These are phyloP conservation scores for Lophotriccus pileatus DNA, from an alignment of 2,797 vertebrate species.

Conservation along the genomic window DNA sequence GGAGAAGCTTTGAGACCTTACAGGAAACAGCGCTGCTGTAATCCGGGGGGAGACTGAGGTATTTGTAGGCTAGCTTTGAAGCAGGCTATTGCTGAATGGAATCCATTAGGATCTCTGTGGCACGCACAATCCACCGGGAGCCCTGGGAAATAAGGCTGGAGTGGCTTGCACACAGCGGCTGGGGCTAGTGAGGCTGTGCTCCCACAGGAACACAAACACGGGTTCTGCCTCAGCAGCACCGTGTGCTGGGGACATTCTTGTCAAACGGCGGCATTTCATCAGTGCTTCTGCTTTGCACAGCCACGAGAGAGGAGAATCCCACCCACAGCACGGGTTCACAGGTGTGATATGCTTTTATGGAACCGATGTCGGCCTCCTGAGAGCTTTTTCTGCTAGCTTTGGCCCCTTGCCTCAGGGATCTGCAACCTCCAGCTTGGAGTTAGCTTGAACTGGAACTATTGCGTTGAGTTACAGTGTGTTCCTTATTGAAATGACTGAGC, in stretches of 20 bases:
- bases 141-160: background rate
- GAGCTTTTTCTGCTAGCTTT: background rate
- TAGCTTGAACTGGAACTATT: background rate
- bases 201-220: background rate
- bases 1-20: background rate
- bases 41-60: background rate
- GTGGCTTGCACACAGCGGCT: rapidly evolving
- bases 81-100: background rate
- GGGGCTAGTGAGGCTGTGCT: rapidly evolving
- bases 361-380: background rate
- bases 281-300: background rate
- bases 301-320: rapidly evolving
- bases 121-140: background rate
- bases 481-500: background rate
- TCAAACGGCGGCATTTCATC: background rate
- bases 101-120: background rate
- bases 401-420: background rate
- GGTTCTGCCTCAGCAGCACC: background rate
- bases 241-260: rapidly evolving
- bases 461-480: background rate
- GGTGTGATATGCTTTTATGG: background rate
- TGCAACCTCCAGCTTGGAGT: background rate
- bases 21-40: background rate
- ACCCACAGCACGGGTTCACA: no score
- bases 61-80: background rate